Conservation (phyloP, 92 coral and sea anemone genomes). For the Diadumene lineata region DNA sequence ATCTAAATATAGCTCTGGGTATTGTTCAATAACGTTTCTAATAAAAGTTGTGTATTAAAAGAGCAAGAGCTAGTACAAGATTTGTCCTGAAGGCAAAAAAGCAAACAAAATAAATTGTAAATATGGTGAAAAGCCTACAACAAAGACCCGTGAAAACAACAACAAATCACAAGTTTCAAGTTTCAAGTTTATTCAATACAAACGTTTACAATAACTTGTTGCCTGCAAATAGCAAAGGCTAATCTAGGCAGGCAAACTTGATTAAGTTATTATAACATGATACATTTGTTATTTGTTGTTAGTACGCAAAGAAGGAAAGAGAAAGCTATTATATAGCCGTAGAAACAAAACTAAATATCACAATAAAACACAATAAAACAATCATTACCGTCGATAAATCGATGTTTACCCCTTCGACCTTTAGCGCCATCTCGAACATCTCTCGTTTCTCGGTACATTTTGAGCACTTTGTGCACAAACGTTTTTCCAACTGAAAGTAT, state of each 20-base stretch:
- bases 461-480: slow-evolving; percentile 23
- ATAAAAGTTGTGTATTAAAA: background rate
- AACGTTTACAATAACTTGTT: too few species aligned
- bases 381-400: slow-evolving; percentile 13
- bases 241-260: too few species aligned
- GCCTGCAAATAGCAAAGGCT: too few species aligned
- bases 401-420: slow-evolving; percentile 17
- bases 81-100: background rate
- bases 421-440: slow-evolving; percentile 8
- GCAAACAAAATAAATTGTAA: background rate
- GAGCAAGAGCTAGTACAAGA: too few species aligned
- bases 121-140: background rate
- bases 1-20: slow-evolving; percentile 32
- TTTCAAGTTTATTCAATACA: too few species aligned
- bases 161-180: too few species aligned
- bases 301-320: too few species aligned
- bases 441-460: slow-evolving; percentile 23
- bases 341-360: background rate
- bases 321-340: too few species aligned
- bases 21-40: slow-evolving; percentile 8
- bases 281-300: too few species aligned
- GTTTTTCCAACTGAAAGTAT: slow-evolving; percentile 19
- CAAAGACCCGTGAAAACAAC: too few species aligned
- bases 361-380: background rate
- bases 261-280: too few species aligned